Percentiles rank a stretch among this genome's conserved stretches.
Conservation (phyloP, 2,113 vertebrate genomes). For the Poeciliopsis occidentalis region DNA sequence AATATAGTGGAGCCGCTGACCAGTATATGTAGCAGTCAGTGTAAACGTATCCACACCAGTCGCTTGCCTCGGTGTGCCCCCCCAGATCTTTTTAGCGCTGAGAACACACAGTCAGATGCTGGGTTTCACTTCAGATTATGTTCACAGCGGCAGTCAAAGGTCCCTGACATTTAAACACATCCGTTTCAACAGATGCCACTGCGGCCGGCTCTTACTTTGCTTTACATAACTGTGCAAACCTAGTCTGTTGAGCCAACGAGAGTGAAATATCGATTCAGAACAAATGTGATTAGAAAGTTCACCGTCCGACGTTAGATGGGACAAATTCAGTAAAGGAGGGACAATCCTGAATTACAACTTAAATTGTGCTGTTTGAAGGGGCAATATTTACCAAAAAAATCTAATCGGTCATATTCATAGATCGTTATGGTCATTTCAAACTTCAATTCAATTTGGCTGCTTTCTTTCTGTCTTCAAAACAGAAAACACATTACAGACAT, state of each 20-base stretch:
- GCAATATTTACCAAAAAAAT: background rate
- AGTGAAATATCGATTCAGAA: background rate
- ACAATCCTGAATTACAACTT: background rate
- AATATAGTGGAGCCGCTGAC: constrained; percentile 14
- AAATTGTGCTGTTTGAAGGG: background rate
- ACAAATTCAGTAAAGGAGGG: background rate
- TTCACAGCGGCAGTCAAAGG: constrained; percentile 2
- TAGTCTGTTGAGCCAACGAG: no score
- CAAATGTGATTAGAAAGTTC: background rate
- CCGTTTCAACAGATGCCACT: constrained; percentile 8
- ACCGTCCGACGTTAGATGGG: background rate
- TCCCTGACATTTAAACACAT: background rate
- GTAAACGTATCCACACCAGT: constrained; percentile 20
- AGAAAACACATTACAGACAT: background rate
- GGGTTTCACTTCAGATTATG: constrained; percentile 13
- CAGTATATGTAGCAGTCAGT: constrained; percentile 1
- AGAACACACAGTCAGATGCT: background rate
- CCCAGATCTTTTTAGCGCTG: constrained; percentile 1
- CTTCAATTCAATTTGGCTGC: background rate
- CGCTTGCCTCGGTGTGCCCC: background rate
- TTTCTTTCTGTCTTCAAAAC: background rate
- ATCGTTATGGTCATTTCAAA: no score
- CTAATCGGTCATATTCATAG: background rate
- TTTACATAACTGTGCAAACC: no score
- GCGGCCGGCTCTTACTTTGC: background rate